Evolutionary conservation across 2,113 vertebrate species (phyloP).

Genomic region (Psephotus haematonotus): DNA sequence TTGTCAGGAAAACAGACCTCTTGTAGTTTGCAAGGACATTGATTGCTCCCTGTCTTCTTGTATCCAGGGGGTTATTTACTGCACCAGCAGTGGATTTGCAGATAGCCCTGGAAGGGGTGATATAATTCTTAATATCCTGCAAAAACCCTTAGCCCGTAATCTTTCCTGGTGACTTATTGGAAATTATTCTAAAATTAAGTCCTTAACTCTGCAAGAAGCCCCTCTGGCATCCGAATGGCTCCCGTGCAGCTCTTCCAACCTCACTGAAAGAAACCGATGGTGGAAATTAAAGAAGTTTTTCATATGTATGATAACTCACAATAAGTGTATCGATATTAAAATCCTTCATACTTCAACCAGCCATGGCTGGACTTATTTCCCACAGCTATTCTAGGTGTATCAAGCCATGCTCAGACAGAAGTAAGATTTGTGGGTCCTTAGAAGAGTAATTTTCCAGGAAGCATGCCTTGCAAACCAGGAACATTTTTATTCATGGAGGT

Average conservation of each 20-base stretch:
- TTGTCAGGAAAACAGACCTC: constrained; percentile 58
- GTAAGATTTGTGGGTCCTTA: constrained; percentile 40
- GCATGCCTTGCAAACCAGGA: constrained; percentile 26
- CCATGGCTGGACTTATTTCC: constrained; percentile 30
- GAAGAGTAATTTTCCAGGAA: constrained; percentile 26
- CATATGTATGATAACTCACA: background rate
- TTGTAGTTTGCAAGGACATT: constrained; percentile 43
- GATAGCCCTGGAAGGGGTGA: background rate
- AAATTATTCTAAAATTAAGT: constrained; percentile 69
- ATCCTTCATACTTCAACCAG: constrained; percentile 34
- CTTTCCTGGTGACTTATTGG: constrained; percentile 42
- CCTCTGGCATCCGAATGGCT: constrained; percentile 48
- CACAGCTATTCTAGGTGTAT: constrained; percentile 11
- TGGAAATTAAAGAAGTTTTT: constrained; percentile 56
- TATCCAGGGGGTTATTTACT: constrained; percentile 18
- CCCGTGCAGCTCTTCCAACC: constrained; percentile 57
- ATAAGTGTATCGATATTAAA: constrained; percentile 25
- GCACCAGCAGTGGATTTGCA: constrained; percentile 3
- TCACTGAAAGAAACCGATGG: constrained; percentile 31
- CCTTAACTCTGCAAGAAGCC: constrained; percentile 51
- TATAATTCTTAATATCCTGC: constrained; percentile 50
- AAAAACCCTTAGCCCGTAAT: constrained; percentile 31
- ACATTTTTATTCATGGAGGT: constrained; percentile 42
- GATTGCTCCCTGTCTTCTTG: constrained; percentile 6
- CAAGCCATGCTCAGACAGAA: background rate